Base-by-base conservation (phyloP, 1,140 invertebrate species). In the Chymomyza costata region DNA sequence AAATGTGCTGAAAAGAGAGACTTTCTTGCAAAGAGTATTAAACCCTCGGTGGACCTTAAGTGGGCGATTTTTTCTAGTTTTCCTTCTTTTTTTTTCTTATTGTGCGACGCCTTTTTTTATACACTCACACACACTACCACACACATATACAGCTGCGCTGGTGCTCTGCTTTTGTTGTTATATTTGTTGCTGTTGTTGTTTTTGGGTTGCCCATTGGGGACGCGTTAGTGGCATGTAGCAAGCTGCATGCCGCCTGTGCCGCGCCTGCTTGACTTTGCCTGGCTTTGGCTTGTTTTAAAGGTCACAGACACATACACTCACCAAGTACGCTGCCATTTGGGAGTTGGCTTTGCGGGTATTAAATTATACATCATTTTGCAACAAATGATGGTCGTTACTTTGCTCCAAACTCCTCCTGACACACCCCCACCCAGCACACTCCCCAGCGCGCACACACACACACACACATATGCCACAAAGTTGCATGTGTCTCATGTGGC, bases 341-440 rank as follows among this genome's bases (percentile, higher is more conserved):
- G 78, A 82, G 70, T 76, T 82, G 70, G 78, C 78, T 82, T 82
- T 82, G 78, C 78, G 78, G 78, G 78, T 82, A 82, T 82, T 82
- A 82, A 82, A 82, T 82, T 82, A 82, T 82, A 82, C 78, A 82
- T 82, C 70, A 82, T 82, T 82, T 82, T 76, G 78, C 70, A 82
- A 82, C 76, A 76, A 82, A 82, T 82, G 76, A 82, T 78, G 78
- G 78, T 82, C 78, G 78, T 82, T 82, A 82, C 73, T 58, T 47
- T 62, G 37, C n/a, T n/a, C 45, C 44, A 55, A 44, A 49, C 34
- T 48, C 34, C n/a, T n/a, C n/a, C n/a, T n/a, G n/a, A n/a, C 56
- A 34, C 8, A 35, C 28, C 30, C 21, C 25, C 25, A 31, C 16
- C 18, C 37, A n/a, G n/a, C n/a, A n/a, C n/a, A n/a, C n/a, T n/a